These are phyloP conservation scores for Carterocephalus palaemon DNA, from an alignment of 2,888 invertebrate genomes.

Conservation along the genomic window DNA sequence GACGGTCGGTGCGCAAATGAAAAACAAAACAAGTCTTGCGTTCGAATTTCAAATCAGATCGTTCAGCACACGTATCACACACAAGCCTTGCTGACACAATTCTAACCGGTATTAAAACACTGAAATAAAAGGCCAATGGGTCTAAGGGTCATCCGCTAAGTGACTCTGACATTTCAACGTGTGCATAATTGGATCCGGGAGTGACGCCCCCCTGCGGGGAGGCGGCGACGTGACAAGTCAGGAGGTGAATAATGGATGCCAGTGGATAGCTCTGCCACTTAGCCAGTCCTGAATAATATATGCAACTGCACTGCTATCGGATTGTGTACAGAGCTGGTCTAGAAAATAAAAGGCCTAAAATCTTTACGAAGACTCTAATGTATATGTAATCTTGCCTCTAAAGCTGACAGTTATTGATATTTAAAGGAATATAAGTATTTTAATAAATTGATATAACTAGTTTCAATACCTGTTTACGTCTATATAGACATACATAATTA, in stretches of 20 bases:
- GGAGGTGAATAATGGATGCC: constrained; percentile 69
- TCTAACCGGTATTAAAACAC: constrained; percentile 58
- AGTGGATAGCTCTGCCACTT: constrained; percentile 74
- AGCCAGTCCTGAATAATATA: constrained; percentile 69
- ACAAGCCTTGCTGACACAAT: constrained; percentile 32
- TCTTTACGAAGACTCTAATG: too few species aligned
- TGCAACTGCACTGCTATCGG: constrained; percentile 46
- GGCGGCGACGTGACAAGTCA: constrained; percentile 76
- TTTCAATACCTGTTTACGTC: too few species aligned
- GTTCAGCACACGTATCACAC: background rate
- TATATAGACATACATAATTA: too few species aligned
- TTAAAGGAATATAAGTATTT: too few species aligned
- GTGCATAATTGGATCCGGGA: constrained; percentile 73
- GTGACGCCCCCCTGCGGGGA: constrained; percentile 55
- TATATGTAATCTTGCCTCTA: too few species aligned
- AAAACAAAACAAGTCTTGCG: too few species aligned
- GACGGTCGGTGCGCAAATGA: too few species aligned
- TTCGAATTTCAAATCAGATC: background rate
- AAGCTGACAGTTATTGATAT: too few species aligned
- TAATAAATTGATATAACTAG: too few species aligned
- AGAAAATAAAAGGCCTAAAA: constrained; percentile 18
- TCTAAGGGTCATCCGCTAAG: constrained; percentile 74
- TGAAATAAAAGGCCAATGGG: constrained; percentile 74
- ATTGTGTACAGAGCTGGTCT: constrained; percentile 43
- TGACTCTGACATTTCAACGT: constrained; percentile 68